Evolutionary conservation across 2,888 invertebrate genomes (phyloP).

Genomic region (Pycnomerus fuliginosus): DNA sequence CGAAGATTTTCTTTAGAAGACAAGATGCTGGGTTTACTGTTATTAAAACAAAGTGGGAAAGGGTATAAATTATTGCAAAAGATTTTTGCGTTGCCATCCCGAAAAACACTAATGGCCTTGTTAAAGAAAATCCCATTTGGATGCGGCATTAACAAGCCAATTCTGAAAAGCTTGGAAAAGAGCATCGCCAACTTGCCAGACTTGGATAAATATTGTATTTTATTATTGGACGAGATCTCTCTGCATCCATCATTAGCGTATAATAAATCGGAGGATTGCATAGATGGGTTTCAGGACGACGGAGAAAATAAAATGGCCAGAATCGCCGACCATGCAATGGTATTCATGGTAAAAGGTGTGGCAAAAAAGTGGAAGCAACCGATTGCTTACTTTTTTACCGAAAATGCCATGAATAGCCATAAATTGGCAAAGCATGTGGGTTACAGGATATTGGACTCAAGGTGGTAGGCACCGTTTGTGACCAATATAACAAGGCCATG

Average conservation of each 20-base stretch:
- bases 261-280: neutral
- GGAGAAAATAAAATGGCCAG: neutral
- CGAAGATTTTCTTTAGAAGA: neutral
- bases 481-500: slow-evolving; percentile 3
- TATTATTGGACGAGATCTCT: slow-evolving; percentile 1
- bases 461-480: slow-evolving; percentile 6
- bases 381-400: slow-evolving; percentile 13
- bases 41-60: neutral
- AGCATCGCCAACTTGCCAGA: neutral
- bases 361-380: slow-evolving; percentile 21
- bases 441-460: neutral
- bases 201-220: neutral
- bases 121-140: slow-evolving; percentile 1
- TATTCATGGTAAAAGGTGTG: slow-evolving; percentile 17
- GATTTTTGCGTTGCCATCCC: slow-evolving; percentile 1
- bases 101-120: neutral
- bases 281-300: slow-evolving; percentile 2
- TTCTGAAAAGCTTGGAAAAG: neutral
- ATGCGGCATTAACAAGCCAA: neutral
- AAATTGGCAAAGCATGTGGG: neutral
- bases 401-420: neutral
- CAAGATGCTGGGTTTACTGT: neutral
- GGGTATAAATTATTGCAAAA: slow-evolving; percentile 1
- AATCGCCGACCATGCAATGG: slow-evolving; percentile 16
- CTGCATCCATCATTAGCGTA: neutral